A percentile compares a stretch with the other conserved stretches of the same genome.
phyloP scores from a whole-genome alignment of 2,888 invertebrate genomes.

The Balanococcus diminutus region DNA sequence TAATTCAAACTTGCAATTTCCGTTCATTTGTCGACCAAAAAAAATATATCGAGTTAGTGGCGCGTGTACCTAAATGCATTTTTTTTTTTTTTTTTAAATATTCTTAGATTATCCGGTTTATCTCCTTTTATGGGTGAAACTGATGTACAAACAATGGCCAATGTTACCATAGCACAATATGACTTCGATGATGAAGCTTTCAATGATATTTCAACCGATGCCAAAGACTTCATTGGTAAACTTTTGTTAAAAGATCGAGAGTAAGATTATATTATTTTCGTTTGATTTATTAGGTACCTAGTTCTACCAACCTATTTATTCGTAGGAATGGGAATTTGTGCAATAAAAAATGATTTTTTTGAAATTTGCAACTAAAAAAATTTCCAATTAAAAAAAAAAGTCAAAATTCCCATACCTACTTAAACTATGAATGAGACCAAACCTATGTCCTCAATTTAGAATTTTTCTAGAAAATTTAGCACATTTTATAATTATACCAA shows the following conservation, averaged over 20 bases:
- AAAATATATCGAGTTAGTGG: not conserved
- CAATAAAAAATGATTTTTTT: not conserved
- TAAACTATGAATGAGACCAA: not conserved
- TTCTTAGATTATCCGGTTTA: constrained; percentile 82
- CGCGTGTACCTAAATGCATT: not conserved
- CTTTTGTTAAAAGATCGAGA: constrained; percentile 89
- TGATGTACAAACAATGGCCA: constrained; percentile 98
- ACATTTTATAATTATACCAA: not conserved
- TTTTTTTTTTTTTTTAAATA: not conserved
- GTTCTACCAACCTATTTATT: not conserved
- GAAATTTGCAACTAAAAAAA: not conserved
- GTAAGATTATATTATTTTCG: constrained; percentile 66
- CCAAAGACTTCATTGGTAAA: constrained; percentile 93
- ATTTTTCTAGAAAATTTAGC: not conserved
- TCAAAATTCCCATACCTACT: not conserved
- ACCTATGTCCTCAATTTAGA: not conserved
- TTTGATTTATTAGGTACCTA: not conserved
- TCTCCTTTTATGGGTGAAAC: constrained; percentile 99
- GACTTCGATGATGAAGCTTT: constrained; percentile 98
- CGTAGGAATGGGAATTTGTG: not conserved
- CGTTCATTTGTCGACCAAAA: not conserved
- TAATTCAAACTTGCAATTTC: constrained; percentile 11
- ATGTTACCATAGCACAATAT: constrained; percentile 95
- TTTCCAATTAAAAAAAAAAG: not conserved
- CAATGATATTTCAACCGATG: constrained; percentile 89